Base-by-base conservation (phyloP, 2,888 invertebrate species). In the Callyntrura sp. region DNA sequence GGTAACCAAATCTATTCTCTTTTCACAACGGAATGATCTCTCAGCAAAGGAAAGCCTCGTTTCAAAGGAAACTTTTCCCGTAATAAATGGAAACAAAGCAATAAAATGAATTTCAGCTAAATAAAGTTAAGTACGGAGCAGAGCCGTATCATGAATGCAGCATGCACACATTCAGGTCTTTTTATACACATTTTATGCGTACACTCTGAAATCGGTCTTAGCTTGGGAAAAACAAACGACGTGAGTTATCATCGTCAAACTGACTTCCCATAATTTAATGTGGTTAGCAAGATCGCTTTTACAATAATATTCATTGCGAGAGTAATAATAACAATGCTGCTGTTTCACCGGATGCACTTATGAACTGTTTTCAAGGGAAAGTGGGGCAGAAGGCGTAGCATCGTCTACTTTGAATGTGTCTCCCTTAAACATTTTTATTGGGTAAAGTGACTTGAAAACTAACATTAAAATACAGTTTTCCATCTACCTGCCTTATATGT, bases 1-100 rank as follows among this genome's bases (percentile, higher is more conserved):
- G 62, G 9, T 25, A 62, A 25, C 62, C 62, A 23, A 62, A 25
- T 25, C 6, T 9, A 62, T 35, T 35, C 35, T 35, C 35, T 48
- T 70, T 65, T 11, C 65, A n/a, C 20, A 17, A 17, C 48, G 73
- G 23, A 73, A 73, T 73, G 73, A 73, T 73, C 68, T 68, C 68
- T 45, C 17, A 23, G 45, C 48, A 17, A n/a, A 73, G 23, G 45
- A 73, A 73, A 48, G 23, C 23, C 48, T 20, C 17, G 48, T 73
- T 73, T 48, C 48, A n/a, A 48, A 20, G 43, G 48, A 73, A 73
- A 73, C 73, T 73, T 73, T 73, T 11, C 11, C 2, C 45, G 45
- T 48, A 73, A 45, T 73, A 45, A 73, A 48, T 45, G 17, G 73
- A 48, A 73, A 23, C 73, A 45, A 73, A 23, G 45, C 28, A 68